A percentile compares a stretch with the other conserved stretches of the same genome.
These are phyloP conservation scores for Limulus polyphemus DNA, from an alignment of 2,888 invertebrate genomes.

Conservation along the genomic window DNA sequence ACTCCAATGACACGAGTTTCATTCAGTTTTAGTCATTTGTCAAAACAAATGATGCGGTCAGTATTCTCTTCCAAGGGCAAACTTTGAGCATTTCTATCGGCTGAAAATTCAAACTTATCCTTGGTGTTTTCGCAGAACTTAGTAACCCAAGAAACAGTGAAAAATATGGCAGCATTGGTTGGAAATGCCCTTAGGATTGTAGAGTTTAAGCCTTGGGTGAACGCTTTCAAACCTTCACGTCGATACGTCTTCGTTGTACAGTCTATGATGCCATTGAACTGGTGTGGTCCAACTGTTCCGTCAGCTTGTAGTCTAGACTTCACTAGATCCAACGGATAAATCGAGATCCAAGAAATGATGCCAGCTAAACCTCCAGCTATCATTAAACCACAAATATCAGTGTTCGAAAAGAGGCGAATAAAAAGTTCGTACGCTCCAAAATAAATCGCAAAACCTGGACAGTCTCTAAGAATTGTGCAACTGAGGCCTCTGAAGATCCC, in stretches of 20 bases:
- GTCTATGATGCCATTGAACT: slow-evolving; percentile 57
- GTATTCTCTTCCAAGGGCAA: too few species aligned
- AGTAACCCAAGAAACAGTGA: slow-evolving; percentile 58
- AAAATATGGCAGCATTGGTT: slow-evolving; percentile 82
- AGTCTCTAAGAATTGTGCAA: slow-evolving; percentile 62
- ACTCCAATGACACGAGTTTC: too few species aligned
- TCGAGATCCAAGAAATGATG: slow-evolving; percentile 65
- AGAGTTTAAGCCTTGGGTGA: slow-evolving; percentile 61
- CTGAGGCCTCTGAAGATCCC: slow-evolving; percentile 62
- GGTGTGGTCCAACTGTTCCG: slow-evolving; percentile 34
- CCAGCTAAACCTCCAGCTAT: slow-evolving; percentile 77
- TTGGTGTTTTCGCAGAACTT: neutral
- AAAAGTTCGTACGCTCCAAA: slow-evolving; percentile 65
- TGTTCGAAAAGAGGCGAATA: slow-evolving; percentile 28
- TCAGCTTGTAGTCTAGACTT: slow-evolving; percentile 69
- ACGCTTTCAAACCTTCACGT: slow-evolving; percentile 55
- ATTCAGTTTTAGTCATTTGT: too few species aligned
- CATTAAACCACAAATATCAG: slow-evolving; percentile 48
- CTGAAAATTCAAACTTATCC: too few species aligned
- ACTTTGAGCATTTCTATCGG: too few species aligned
- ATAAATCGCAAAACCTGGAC: slow-evolving; percentile 72
- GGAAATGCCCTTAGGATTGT: slow-evolving; percentile 78
- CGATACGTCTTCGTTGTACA: slow-evolving; percentile 57
- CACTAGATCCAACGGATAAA: slow-evolving; percentile 79
- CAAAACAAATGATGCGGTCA: too few species aligned